A percentile compares a stretch with the other conserved stretches of the same genome.
Evolutionary conservation across 2,888 invertebrate genomes (phyloP).

Genomic region (Tetramorium bicarinatum): DNA sequence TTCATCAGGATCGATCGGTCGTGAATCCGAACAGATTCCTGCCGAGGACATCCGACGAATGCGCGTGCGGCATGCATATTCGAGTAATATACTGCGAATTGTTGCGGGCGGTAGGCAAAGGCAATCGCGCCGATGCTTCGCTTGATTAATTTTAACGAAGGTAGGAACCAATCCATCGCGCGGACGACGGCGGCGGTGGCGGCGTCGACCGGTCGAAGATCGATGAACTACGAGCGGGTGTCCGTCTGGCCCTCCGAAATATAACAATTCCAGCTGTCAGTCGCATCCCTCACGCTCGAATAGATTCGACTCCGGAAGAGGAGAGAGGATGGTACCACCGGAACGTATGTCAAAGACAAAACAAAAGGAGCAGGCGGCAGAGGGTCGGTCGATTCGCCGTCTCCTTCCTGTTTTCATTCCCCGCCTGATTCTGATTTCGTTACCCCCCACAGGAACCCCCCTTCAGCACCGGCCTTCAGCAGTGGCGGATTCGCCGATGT

Average conservation of each 20-base stretch:
- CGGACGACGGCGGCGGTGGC: background rate
- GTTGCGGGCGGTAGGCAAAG: conserved; percentile 37
- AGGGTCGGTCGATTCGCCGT: conserved; percentile 56
- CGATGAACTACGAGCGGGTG: conserved; percentile 66
- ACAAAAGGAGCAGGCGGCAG: conserved; percentile 59
- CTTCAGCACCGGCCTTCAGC: background rate
- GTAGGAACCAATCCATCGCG: conserved; percentile 45
- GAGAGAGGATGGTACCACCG: conserved; percentile 5
- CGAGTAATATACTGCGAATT: conserved; percentile 32
- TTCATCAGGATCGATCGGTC: background rate
- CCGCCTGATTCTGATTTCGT: conserved; percentile 26
- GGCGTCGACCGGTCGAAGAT: conserved; percentile 59
- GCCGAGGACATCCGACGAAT: background rate
- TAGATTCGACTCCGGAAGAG: conserved; percentile 60
- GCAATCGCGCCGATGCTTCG: conserved; percentile 52
- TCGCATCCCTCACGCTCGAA: conserved; percentile 74
- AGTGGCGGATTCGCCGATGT: background rate
- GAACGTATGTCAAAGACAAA: conserved; percentile 64
- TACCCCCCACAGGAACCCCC: background rate
- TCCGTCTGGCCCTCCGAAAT: conserved; percentile 52
- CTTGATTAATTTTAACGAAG: conserved; percentile 62
- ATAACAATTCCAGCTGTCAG: conserved; percentile 78
- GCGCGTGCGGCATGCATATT: conserved; percentile 15
- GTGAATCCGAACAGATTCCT: background rate
- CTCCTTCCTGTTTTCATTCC: conserved; percentile 45